phyloP scores from a whole-genome alignment of 2,797 vertebrate genomes.

The Mus minutoides region DNA sequence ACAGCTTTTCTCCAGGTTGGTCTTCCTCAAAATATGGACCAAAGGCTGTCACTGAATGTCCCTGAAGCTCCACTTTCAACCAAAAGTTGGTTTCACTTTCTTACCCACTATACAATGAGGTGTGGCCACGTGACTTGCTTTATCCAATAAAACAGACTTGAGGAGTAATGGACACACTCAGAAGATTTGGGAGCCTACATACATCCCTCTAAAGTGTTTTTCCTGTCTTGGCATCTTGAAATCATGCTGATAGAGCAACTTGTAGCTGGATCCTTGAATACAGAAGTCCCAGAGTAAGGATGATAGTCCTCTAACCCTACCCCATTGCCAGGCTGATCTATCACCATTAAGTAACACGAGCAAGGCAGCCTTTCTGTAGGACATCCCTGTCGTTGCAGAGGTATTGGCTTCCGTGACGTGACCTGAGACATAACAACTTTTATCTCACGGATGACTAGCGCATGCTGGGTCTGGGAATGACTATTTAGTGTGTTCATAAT shows the following conservation, averaged over 20 bases:
- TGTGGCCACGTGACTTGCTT: not conserved
- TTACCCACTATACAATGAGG: not conserved
- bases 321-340: not conserved
- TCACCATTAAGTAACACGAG: not conserved
- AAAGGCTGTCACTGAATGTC: not conserved
- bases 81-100: not conserved
- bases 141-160: not conserved
- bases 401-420: not conserved
- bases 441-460: not conserved
- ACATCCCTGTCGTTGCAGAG: not conserved
- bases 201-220: not conserved
- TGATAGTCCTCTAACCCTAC: rapidly evolving
- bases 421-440: not conserved
- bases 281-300: not conserved
- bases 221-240: not conserved
- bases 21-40: not conserved
- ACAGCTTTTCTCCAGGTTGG: not conserved
- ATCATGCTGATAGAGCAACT: not conserved
- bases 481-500: not conserved
- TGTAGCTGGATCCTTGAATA: not conserved
- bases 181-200: not conserved
- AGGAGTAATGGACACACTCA: not conserved
- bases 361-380: not conserved
- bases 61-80: not conserved
- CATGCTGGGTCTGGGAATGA: not conserved